Base-by-base conservation (phyloP, 2,797 vertebrate genomes). In the Syndactyla subalaris region DNA sequence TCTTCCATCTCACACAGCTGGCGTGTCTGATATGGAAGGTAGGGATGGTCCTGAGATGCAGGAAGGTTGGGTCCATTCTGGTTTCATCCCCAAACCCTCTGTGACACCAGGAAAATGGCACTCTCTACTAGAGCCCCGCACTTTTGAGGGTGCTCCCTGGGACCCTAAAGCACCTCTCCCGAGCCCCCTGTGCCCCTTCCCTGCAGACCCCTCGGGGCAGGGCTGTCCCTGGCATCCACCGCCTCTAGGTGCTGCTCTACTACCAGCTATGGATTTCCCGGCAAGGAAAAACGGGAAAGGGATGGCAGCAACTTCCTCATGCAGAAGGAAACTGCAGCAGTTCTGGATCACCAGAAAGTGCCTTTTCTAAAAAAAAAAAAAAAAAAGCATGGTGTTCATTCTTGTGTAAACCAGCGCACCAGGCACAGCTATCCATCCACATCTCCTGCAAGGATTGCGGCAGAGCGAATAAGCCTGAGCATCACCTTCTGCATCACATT, bases 161-260 rank as follows among this genome's bases (percentile, higher is more conserved):
- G 34, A 14, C 16, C 19, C 1, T 0, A 10, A 41, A 61, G 41
- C 41, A 3, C 7, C 26, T 36, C 22, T 21, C 6, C 12, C 4
- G 18, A 41, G 9, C 10, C 16, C 10, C 12, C 46, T 3, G 43
- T 14, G 27, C 41, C 74, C 52, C 8, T 41, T 10, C 19, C 0
- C 18, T 18, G 38, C 80, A 30, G n/a, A 55, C 8, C 70, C 51
- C 74, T 55, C 19, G 7, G 62, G 88, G 74, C 74, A 73, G 71
- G 76, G 20, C 32, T 83, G 82, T 49, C 55, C 78, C 81, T 9
- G 21, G 3, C 27, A 67, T n/a, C 74, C 81, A 10, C 34, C 14
- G 77, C 96, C 96, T 97, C 96, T 97, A 97, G 96, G 86, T 97
- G 96, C 84, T 97, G 96, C 96, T 97, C 1, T 94, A 43, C 84